Conservation (phyloP, 2,113 vertebrate species). For the Puffinus mauretanicus region DNA sequence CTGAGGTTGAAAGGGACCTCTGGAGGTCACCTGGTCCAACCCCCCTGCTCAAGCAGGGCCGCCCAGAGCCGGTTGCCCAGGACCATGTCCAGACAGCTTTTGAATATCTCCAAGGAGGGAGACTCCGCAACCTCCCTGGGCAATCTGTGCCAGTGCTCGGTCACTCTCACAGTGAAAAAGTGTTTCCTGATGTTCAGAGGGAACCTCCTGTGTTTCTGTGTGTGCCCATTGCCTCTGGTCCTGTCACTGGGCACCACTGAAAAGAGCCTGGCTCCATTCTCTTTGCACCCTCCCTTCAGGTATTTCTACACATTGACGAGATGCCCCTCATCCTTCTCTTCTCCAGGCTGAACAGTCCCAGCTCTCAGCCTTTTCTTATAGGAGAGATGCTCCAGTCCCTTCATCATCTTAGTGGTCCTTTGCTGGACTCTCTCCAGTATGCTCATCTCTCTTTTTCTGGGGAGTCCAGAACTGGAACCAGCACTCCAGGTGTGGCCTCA, state of each 20-base stretch:
- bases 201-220: not conserved
- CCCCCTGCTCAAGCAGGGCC: not conserved
- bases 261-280: not conserved
- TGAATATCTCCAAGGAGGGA: not conserved
- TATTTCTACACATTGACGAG: not conserved
- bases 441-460: not conserved
- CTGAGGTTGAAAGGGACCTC: not conserved
- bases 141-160: not conserved
- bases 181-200: not conserved
- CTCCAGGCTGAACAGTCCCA: not conserved
- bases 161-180: not conserved
- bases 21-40: not conserved
- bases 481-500: not conserved
- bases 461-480: not conserved
- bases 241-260: not conserved
- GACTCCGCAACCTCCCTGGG: not conserved
- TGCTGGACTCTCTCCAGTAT: too few species aligned
- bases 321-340: not conserved
- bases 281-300: not conserved
- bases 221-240: not conserved
- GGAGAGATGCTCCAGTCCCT: not conserved
- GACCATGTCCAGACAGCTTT: not conserved
- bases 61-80: not conserved
- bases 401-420: not conserved
- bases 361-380: not conserved